phyloP scores from a whole-genome alignment of 2,113 vertebrate genomes.

The Alectura lathami region DNA sequence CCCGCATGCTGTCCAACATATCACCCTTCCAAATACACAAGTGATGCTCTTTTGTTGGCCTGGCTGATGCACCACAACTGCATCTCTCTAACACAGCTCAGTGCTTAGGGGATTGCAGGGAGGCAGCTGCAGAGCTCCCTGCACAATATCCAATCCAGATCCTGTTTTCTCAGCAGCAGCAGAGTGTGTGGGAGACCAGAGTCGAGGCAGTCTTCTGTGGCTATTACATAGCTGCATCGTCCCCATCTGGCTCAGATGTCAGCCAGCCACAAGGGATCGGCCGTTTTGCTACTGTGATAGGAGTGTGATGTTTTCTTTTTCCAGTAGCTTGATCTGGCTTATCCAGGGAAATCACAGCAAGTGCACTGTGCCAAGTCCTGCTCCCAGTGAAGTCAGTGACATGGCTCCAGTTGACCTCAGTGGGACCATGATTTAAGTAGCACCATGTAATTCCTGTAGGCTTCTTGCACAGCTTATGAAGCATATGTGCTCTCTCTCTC shows the following conservation, averaged over 20 bases:
- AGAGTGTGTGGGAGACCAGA: not conserved
- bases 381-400: not conserved
- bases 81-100: not conserved
- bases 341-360: slow-evolving; percentile 18
- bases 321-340: not conserved
- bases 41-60: not conserved
- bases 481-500: slow-evolving; percentile 30
- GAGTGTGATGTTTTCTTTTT: not conserved
- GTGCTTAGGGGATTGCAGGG: not conserved
- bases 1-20: not conserved
- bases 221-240: not conserved
- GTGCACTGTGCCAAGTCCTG: not conserved
- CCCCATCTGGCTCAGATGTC: not conserved
- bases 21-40: not conserved
- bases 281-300: not conserved
- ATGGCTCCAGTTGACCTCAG: slow-evolving; percentile 3
- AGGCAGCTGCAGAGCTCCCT: not conserved
- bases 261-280: not conserved
- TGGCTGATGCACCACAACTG: not conserved
- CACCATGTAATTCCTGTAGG: slow-evolving; percentile 10
- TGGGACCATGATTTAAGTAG: not conserved
- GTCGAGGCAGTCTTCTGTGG: not conserved
- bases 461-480: slow-evolving; percentile 5
- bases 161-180: not conserved
- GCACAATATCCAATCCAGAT: fast-evolving